Evolutionary conservation across 2,797 vertebrate genomes (phyloP), one percentile per base, ranked within the genome.

Genomic region (Rhinogobio ventralis): DNA sequence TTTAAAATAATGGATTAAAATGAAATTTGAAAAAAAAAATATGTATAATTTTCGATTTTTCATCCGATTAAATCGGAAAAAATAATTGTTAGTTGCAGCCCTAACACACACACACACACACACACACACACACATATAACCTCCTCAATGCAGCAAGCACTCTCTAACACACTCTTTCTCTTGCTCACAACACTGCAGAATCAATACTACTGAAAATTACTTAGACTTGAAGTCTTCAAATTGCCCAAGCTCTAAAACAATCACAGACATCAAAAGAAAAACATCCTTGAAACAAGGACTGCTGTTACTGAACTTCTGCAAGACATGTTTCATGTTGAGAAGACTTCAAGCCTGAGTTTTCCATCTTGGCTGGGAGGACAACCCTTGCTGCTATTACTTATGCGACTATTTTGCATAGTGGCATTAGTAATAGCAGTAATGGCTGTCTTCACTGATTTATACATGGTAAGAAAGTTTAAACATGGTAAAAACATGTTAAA

Each of bases 121-220:
- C 3, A 20, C 17, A 25, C 75, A 60, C 45, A 77, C 75, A 23
- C 9, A 23, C 55, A 10, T n/a, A n/a, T n/a, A n/a, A n/a, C n/a
- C n/a, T 11, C 4, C 66, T 69, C 23, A 72, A n/a, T 81, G 39
- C 69, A 62, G 55, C 28, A 73, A 57, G 39, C 20, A 9, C 69
- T 11, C 13, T 28, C 64, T 5, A 67, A 76, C 28, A 68, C 55
- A 53, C 36, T 20, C 68, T 42, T 62, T 20, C 57, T 60, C 49
- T 81, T 69, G 39, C 79, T 86, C 72, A 74, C 57, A 81, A 55
- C 79, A 28, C 36, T 28, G 20, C 49, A 81, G 39, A 82, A 83
- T 66, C 81, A 80, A 71, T 81, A 81, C 71, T 20, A 51, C 71
- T 72, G 66, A 86, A 86, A 86, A 86, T 71, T 39, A 86, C 60